Evolutionary conservation across 2,113 vertebrate genomes (phyloP), one percentile per base, ranked within the genome.

Genomic region (Cyprinodon variegatus): DNA sequence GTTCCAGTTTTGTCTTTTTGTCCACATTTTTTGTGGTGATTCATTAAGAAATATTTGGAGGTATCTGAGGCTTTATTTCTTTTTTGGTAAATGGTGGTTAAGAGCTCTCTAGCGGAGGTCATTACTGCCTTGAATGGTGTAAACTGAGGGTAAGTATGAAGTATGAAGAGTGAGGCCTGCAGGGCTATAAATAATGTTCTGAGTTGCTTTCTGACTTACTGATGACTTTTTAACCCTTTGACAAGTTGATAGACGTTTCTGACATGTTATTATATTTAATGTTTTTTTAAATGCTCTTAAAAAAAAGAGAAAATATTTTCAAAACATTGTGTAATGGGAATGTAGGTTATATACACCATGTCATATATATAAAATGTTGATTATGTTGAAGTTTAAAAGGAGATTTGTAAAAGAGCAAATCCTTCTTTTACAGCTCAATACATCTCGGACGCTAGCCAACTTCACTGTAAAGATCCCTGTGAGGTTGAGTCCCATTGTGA

Each of bases 371-470:
- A 41, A 41, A 41, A 41, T 41, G 41, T 41, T 41, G 41, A 41
- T 41, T 41, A 41, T 41, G 1, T 9, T 41, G 41, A 53, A 53
- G 48, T 15, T 15, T 4, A 20, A 53, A 17, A 20, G 13, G 41
- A 53, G 12, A 50, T 50, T 50, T 50, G 48, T 50, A 50, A 50
- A 50, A 17, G 50, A 17, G 50, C 6, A 53, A 57, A 57, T 57
- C 7, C 50, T n/a, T 57, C 29, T 57, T 57, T 9, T 3, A 20
- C 50, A 57, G 7, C 50, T 20, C 17, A 20, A 10, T 57, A 57
- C n/a, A 15, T 20, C 50, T 57, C 9, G 77, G 83, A 85, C 72
- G 72, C 53, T 3, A 72, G 74, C 37, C 14, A 76, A 78, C 75
- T 72, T 73, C 11, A 69, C 39, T 60, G 20, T 66, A 67, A 80